Base-by-base conservation (phyloP, 2,888 invertebrate genomes). In the Drosophila cognata region DNA sequence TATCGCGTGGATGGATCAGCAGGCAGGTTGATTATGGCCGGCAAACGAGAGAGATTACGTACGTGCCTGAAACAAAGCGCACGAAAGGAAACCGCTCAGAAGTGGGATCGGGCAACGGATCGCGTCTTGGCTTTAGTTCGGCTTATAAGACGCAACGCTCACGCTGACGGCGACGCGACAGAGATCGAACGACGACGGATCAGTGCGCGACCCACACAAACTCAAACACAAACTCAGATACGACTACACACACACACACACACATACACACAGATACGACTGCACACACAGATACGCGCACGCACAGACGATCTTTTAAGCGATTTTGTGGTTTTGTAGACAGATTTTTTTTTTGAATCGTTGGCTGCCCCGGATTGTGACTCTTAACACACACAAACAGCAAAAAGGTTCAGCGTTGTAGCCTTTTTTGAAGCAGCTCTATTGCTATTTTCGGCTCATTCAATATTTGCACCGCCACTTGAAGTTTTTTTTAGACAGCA, bases 11-110 rank as follows among this genome's bases (percentile, higher is more conserved):
- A 84, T 52, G 64, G 79, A 81, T 82, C 74, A 84, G 83, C 81
- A 89, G 88, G 91, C 85, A 89, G 90, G 89, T 89, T 90, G 86
- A 90, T 86, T 83, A 89, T 77, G 78, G 57, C 59, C 70, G 60
- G 79, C 66, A 50, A 79, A 21, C 25, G 64, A 72, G 74, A 76
- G 69, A 74, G 81, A 86, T 90, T 90, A 87, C 86, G 90, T 87
- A 89, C 86, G 86, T 90, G 86, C 82, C 76, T 74, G 85, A 87
- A 77, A 90, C 90, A 90, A 86, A 89, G 84, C 73, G 71, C 68
- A 73, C 77, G 73, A 80, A 83, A 81, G 84, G 84, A 83, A 74
- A 71, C 61, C 67, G 70, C 46, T n/a, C 58, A 69, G 69, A 74
- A 60, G 48, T 67, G 75, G 63, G 61, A 64, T 62, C 63, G 58